Evolutionary conservation across 2,113 vertebrate species (phyloP).

Genomic region (Myiagra hebetior): DNA sequence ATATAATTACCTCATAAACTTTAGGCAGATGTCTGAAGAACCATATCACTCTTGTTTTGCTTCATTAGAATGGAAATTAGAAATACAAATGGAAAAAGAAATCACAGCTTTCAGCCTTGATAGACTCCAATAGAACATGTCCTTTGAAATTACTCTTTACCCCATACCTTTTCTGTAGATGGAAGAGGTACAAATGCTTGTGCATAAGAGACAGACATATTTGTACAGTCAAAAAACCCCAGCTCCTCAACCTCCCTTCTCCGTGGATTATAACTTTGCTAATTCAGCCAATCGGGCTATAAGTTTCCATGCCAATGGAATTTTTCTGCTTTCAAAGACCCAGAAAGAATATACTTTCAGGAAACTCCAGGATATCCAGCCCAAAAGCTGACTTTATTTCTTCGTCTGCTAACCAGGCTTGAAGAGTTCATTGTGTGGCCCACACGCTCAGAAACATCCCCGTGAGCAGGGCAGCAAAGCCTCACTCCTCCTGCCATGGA

Average conservation of each 20-base stretch:
- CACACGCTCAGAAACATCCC: not conserved
- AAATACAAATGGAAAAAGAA: not conserved
- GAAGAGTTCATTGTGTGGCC: fast-evolving
- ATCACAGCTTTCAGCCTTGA: not conserved
- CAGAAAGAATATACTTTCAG: not conserved
- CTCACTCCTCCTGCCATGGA: fast-evolving
- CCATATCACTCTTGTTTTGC: not conserved
- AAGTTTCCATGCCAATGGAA: not conserved
- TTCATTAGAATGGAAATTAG: not conserved
- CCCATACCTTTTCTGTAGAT: not conserved
- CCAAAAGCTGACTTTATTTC: not conserved
- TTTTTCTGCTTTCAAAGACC: not conserved
- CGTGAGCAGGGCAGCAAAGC: not conserved
- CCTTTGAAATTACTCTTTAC: not conserved
- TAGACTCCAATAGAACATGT: not conserved
- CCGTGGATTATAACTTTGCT: not conserved
- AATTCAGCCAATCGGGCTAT: not conserved
- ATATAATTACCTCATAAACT: not conserved
- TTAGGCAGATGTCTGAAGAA: not conserved
- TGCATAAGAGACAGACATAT: not conserved
- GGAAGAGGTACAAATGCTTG: not conserved
- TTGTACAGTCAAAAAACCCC: not conserved
- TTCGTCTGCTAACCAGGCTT: not conserved
- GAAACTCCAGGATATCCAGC: not conserved
- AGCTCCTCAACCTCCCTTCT: not conserved